These are phyloP conservation scores for Mola mola DNA, from an alignment of 2,113 vertebrate species.

Conservation along the genomic window DNA sequence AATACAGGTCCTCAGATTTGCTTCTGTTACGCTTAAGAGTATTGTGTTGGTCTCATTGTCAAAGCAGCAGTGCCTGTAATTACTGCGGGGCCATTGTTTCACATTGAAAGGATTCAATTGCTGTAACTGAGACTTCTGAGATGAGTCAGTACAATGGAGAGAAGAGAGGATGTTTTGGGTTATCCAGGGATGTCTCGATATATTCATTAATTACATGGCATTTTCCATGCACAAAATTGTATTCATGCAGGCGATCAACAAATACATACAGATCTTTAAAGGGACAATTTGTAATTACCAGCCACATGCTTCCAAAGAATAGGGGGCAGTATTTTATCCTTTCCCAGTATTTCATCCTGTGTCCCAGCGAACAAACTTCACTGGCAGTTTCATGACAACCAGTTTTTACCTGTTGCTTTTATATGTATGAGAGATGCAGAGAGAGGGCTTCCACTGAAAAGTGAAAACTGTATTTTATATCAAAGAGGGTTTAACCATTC, in stretches of 20 bases:
- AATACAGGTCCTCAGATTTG: constrained; percentile 19
- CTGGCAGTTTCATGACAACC: too few relatives aligned
- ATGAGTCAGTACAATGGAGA: constrained; percentile 20
- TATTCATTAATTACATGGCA: constrained; percentile 30
- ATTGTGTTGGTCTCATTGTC: constrained; percentile 36
- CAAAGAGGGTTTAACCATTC: too few relatives aligned
- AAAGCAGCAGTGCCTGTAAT: constrained; percentile 35
- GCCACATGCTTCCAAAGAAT: too few relatives aligned
- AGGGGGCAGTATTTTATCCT: too few relatives aligned
- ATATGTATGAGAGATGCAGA: too few relatives aligned
- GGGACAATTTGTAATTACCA: constrained; percentile 6
- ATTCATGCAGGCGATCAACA: constrained; percentile 15
- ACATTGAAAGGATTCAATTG: constrained; percentile 35
- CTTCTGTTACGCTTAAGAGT: constrained; percentile 36
- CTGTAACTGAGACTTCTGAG: constrained; percentile 36
- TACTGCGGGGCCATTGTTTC: constrained; percentile 58
- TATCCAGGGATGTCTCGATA: constrained; percentile 39
- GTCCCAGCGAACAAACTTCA: too few relatives aligned
- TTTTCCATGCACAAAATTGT: constrained; percentile 6
- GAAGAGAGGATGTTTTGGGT: constrained; percentile 1
- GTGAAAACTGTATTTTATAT: too few relatives aligned
- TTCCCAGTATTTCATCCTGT: too few relatives aligned
- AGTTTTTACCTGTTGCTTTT: too few relatives aligned
- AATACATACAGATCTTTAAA: constrained; percentile 7
- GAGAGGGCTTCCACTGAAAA: too few relatives aligned